Evolutionary conservation across 2,888 invertebrate species (phyloP).

Genomic region (Megaustenia siamemsis): DNA sequence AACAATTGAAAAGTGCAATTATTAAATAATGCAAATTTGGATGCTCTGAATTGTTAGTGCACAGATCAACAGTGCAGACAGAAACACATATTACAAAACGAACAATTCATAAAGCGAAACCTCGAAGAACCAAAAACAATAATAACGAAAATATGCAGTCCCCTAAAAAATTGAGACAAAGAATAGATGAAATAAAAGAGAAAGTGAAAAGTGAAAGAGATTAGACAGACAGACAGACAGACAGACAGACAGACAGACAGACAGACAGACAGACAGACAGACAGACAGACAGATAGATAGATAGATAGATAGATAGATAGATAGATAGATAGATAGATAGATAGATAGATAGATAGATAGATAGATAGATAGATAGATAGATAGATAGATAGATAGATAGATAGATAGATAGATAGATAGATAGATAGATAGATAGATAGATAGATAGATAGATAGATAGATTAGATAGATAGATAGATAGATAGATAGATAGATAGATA

Average conservation of each 20-base stretch:
- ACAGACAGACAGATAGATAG: conserved; percentile 28
- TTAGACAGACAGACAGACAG: conserved; percentile 38
- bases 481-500: not conserved
- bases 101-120: too few species aligned
- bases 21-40: too few species aligned
- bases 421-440: conserved; percentile 9
- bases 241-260: conserved; percentile 33
- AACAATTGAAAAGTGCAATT: too few species aligned
- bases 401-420: conserved; percentile 9
- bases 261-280: conserved; percentile 24
- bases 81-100: too few species aligned
- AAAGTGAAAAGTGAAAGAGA: too few species aligned
- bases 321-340: not conserved
- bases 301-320: not conserved
- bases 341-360: not conserved
- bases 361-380: not conserved
- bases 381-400: not conserved
- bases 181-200: too few species aligned
- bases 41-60: too few species aligned
- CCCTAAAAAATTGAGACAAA: too few species aligned
- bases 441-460: not conserved
- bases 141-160: not conserved
- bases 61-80: too few species aligned
- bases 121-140: too few species aligned
- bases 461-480: not conserved